Base-by-base conservation (phyloP, 2,888 invertebrate species). In the Schizotus pectinicornis region DNA sequence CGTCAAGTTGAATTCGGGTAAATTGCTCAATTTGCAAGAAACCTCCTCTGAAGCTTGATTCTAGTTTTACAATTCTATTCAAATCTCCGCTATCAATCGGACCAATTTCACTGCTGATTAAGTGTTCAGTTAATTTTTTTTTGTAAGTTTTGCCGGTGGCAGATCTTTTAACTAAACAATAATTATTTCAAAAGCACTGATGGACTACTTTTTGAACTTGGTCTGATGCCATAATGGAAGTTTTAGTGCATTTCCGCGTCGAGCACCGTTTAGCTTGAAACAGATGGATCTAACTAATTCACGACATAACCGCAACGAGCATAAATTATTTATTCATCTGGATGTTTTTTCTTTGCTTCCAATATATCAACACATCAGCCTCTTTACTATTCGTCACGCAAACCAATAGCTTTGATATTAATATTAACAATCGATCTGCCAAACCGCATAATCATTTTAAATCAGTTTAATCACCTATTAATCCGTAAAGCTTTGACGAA, bases 11-110 rank as follows among this genome's bases (percentile, higher is more conserved):
- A 56, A 64, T 60, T 55, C 62, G 55, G 42, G 43, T 56, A 63
- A 66, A 66, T 63, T 64, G 60, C 61, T 59, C 64, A 62, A 66
- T 66, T 66, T 66, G 62, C 66, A 64, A 61, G 64, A 60, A 63
- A 60, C 59, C 48, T 61, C 43, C 37, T 59, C 59, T 63, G 59
- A 62, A 46, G 64, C 61, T 58, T 56, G 63, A 61, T 61, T 60
- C 58, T 61, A 62, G 65, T 63, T 59, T 42, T 56, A 56, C 62
- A 65, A 62, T 65, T 62, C 46, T 53, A 56, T 59, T 61, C 48
- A 60, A 62, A 58, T 59, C 51, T 49, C 43, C 46, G 56, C 51
- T 57, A 53, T 54, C 59, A 55, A 58, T 58, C 59, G 13, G 45
- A 34, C 43, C 52, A 57, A 59, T 59, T 61, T 43, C 35, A 30